These are phyloP conservation scores for Tiaroga cobitis DNA, from an alignment of 2,797 vertebrate genomes.

Conservation along the genomic window DNA sequence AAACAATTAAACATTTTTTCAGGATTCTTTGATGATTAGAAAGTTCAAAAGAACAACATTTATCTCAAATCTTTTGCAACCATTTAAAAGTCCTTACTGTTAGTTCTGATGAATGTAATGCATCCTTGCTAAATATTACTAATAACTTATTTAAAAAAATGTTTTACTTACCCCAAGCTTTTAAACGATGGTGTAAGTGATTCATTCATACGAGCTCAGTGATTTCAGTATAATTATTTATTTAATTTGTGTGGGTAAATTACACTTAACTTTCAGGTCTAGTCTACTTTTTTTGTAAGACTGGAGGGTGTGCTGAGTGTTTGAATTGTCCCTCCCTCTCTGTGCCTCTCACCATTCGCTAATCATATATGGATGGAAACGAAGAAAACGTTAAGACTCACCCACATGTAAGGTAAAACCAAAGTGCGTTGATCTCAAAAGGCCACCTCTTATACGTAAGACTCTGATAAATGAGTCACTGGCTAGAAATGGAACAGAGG, in stretches of 20 bases:
- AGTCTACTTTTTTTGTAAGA: constrained; percentile 53
- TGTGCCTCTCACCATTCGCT: constrained; percentile 39
- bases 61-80: not conserved
- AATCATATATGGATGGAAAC: constrained; percentile 47
- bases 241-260: not conserved
- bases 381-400: constrained; percentile 79
- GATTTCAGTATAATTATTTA: not conserved
- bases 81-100: not conserved
- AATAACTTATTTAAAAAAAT: not conserved
- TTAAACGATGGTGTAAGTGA: not conserved
- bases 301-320: constrained; percentile 24
- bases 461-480: constrained; percentile 74
- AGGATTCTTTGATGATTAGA: not conserved
- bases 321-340: constrained; percentile 39
- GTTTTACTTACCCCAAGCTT: not conserved
- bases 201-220: not conserved
- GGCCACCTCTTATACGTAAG: constrained; percentile 78
- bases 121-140: not conserved
- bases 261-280: not conserved
- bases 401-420: constrained; percentile 80
- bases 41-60: not conserved
- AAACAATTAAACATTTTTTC: not conserved
- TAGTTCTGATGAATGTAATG: not conserved
- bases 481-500: constrained; percentile 70
- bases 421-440: constrained; percentile 75